Evolutionary conservation across 2,888 invertebrate genomes (phyloP).

Genomic region (Beris morrisii): DNA sequence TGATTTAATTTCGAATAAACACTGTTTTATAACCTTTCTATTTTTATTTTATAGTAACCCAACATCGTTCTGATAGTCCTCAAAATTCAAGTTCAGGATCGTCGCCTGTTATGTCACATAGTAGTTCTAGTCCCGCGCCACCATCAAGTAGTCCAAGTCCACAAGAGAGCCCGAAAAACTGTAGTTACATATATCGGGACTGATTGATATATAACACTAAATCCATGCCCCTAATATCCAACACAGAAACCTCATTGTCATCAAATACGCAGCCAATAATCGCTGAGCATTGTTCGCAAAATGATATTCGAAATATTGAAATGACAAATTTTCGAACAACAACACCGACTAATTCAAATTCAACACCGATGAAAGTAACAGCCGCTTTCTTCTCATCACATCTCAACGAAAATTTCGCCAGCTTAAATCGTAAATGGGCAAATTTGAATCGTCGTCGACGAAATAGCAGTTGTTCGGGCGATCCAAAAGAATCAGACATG

Average conservation of each 20-base stretch:
- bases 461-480: conserved; percentile 53
- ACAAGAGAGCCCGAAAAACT: conserved; percentile 58
- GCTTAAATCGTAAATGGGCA: conserved; percentile 54
- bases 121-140: conserved; percentile 58
- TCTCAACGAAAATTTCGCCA: conserved; percentile 48
- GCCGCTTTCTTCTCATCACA: conserved; percentile 53
- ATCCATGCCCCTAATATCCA: conserved; percentile 55
- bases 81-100: conserved; percentile 58
- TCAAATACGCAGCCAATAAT: conserved; percentile 10
- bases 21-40: conserved; percentile 1
- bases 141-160: conserved; percentile 58
- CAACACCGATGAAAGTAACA: conserved; percentile 46
- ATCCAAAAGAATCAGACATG: conserved; percentile 55
- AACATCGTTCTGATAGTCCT: conserved; percentile 58
- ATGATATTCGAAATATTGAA: not conserved
- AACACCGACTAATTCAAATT: conserved; percentile 34
- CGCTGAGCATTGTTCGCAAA: not conserved
- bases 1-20: no score
- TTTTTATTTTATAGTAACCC: conserved; percentile 51
- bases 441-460: conserved; percentile 50
- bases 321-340: not conserved
- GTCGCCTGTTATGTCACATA: conserved; percentile 57
- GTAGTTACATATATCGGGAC: conserved; percentile 58
- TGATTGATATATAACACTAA: conserved; percentile 58
- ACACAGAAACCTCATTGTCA: conserved; percentile 38